These are phyloP conservation scores for Phoebastria nigripes DNA, from an alignment of 2,797 vertebrate genomes.

Conservation along the genomic window DNA sequence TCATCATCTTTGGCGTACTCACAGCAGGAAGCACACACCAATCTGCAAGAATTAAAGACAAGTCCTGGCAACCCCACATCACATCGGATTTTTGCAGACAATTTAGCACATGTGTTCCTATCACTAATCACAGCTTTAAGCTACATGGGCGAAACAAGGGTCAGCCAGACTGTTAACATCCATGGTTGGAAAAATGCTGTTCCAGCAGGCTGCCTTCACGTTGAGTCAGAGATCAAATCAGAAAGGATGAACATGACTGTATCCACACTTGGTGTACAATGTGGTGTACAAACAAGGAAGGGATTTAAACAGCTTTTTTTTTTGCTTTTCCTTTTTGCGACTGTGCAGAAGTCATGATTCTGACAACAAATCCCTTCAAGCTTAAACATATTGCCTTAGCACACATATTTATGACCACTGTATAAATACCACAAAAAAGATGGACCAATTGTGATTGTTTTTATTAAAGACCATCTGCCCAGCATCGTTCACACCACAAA, in stretches of 20 bases:
- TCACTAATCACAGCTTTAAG: slow-evolving; percentile 34
- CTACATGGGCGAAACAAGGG: neutral
- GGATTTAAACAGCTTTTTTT: neutral
- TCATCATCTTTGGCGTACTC: neutral
- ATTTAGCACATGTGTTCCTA: slow-evolving; percentile 9
- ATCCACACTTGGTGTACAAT: neutral
- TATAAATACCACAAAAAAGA: neutral
- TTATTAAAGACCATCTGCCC: neutral
- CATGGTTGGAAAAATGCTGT: neutral
- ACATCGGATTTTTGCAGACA: neutral
- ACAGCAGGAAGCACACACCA: neutral
- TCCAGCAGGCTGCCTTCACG: slow-evolving; percentile 4
- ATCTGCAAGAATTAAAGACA: neutral
- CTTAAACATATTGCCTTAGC: neutral
- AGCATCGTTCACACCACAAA: neutral
- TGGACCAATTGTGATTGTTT: neutral
- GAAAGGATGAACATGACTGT: neutral
- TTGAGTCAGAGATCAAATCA: slow-evolving; percentile 1
- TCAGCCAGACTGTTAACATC: neutral
- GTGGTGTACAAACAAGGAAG: neutral
- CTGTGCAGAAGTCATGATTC: neutral
- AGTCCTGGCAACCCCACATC: neutral
- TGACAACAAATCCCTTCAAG: neutral
- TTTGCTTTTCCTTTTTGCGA: neutral
- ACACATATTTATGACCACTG: neutral